Conservation (phyloP, 1,140 invertebrate genomes). For the Drosophila kepulauana region DNA sequence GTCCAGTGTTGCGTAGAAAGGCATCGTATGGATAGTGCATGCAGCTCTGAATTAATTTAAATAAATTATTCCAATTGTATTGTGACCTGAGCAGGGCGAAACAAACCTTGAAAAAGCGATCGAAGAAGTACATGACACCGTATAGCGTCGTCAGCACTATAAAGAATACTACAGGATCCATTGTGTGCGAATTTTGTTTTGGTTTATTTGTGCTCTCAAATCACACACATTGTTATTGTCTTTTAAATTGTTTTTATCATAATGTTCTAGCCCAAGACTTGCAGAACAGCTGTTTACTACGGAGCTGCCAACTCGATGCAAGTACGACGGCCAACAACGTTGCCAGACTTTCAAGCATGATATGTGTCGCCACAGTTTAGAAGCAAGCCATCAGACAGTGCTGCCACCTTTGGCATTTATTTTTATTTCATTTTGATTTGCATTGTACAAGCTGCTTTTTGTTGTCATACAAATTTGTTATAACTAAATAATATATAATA, state of each 20-base stretch:
- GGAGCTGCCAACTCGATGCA: constrained; percentile 11
- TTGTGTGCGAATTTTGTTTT: constrained; percentile 21
- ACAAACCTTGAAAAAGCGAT: constrained; percentile 89
- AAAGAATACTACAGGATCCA: constrained; percentile 81
- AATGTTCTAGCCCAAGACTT: background rate
- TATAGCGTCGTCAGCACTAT: constrained; percentile 85
- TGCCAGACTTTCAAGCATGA: background rate
- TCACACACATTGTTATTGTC: constrained; percentile 47
- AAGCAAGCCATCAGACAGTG: background rate
- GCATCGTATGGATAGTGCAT: constrained; percentile 92
- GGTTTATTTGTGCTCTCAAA: constrained; percentile 26
- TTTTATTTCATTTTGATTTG: background rate
- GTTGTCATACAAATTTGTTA: no score
- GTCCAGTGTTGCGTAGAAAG: constrained; percentile 90
- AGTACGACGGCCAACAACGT: background rate
- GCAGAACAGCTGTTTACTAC: constrained; percentile 34
- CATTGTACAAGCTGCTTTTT: background rate
- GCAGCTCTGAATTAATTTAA: constrained; percentile 89
- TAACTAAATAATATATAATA: constrained; percentile 24
- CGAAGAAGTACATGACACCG: constrained; percentile 89
- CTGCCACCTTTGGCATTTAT: background rate
- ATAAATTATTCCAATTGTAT: constrained; percentile 2
- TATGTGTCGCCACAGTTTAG: background rate
- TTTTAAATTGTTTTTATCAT: constrained; percentile 23
- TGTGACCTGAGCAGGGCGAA: constrained; percentile 10